Conservation (phyloP, 1,140 invertebrate genomes). For the Drosophila novamexicana region DNA sequence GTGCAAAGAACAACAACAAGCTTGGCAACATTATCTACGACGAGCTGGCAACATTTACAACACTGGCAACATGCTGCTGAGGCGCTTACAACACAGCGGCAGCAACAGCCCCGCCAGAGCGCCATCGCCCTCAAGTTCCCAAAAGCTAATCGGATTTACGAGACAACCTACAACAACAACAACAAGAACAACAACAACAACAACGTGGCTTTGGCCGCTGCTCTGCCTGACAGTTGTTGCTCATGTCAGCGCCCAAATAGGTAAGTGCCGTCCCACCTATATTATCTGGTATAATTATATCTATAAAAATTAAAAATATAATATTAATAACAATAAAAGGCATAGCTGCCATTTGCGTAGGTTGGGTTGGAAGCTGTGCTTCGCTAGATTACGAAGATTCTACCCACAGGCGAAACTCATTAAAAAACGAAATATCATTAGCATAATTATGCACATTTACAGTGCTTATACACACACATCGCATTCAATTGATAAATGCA, state of each 20-base stretch:
- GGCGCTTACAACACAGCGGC: conserved; percentile 49
- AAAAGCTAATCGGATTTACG: conserved; percentile 50
- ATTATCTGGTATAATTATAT: neutral
- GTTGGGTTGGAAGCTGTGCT: neutral
- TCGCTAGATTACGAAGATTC: conserved; percentile 21
- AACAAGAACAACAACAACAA: conserved; percentile 30
- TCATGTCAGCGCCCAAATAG: conserved; percentile 57
- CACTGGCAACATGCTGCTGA: conserved; percentile 57
- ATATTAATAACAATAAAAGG: conserved; percentile 21
- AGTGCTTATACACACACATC: no score
- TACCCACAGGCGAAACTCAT: conserved; percentile 28
- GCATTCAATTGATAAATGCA: conserved; percentile 20
- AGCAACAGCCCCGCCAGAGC: conserved; percentile 7
- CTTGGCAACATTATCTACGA: conserved; percentile 41
- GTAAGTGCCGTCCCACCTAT: conserved; percentile 38
- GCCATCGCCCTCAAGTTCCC: conserved; percentile 9
- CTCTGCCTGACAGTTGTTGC: conserved; percentile 52
- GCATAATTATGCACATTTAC: conserved; percentile 21
- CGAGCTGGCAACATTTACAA: conserved; percentile 49
- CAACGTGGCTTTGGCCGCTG: conserved; percentile 41
- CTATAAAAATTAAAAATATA: conserved; percentile 23
- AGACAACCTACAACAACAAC: conserved; percentile 29
- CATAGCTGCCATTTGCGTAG: neutral
- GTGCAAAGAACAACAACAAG: conserved; percentile 17
- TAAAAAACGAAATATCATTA: conserved; percentile 48